Evolutionary conservation across 1,140 invertebrate species (phyloP), one percentile per base, ranked within the genome.

Genomic region (Dreissena polymorpha): DNA sequence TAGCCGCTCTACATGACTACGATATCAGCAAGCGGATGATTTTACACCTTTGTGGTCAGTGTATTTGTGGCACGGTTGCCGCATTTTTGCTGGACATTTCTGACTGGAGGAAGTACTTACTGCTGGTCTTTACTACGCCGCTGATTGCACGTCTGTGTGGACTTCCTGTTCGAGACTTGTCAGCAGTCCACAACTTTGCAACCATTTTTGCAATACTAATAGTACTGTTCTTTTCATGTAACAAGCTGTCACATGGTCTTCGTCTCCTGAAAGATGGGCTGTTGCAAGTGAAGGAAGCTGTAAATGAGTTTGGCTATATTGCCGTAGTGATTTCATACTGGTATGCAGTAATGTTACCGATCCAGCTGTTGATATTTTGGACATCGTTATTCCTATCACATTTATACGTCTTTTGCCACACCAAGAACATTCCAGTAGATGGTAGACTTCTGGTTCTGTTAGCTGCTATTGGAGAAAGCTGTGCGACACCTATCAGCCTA

Each of bases 401-500:
- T 82, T 80, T 94, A 13, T 93, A 93, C 84, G 78, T 88, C 8
- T 89, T 88, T 73, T 67, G 87, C 12, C 84, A 86, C 57, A 68
- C 87, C 2, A 86, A 87, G 25, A 87, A 84, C 64, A 79, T 82
- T 13, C 74, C 86, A 0, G 81, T 89, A 25, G 91, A 92, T 67
- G 91, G 93, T 53, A 93, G 91, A 92, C 89, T 93, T 27, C 81
- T 94, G 60, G 83, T 93, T 67, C 53, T 94, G 25, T 86, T 94
- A 25, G 93, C 92, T 25, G 91, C 91, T 55, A 91, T 94, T 25
- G 93, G 93, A 53, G 92, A 94, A 81, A 93, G 94, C 51, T 94
- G 94, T 88, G 91, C 91, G 27, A 94, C 93, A 69, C 94, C 94
- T n/a, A 87, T 95, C 23, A 94, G 93, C 76, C 87, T 95, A 29